These are phyloP conservation scores for Planiliza haematocheilus DNA, from an alignment of 2,113 vertebrate species.

Conservation along the genomic window DNA sequence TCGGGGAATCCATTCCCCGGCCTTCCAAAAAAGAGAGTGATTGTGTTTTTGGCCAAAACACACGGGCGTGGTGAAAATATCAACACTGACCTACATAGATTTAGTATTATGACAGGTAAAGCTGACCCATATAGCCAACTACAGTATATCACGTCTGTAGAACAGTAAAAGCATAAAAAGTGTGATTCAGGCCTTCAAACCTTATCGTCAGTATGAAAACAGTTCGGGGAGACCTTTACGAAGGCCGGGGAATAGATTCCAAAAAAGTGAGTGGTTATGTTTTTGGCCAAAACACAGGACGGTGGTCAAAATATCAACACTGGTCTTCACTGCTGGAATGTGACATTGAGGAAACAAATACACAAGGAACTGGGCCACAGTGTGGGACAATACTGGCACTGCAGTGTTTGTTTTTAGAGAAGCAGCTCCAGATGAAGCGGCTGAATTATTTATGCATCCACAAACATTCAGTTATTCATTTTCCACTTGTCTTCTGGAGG, in stretches of 20 bases:
- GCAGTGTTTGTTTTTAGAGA: slow-evolving; percentile 22
- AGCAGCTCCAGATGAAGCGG: neutral
- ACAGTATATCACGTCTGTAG: too few relatives aligned
- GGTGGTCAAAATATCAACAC: slow-evolving; percentile 57
- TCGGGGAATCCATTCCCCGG: too few relatives aligned
- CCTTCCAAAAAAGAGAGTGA: slow-evolving; percentile 11
- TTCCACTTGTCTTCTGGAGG: too few relatives aligned
- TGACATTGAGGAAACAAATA: slow-evolving; percentile 47
- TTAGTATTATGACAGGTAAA: too few relatives aligned
- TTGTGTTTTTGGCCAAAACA: slow-evolving; percentile 62
- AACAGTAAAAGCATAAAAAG: too few relatives aligned
- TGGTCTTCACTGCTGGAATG: slow-evolving; percentile 18
- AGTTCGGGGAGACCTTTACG: slow-evolving; percentile 10
- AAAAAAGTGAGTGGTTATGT: slow-evolving; percentile 33
- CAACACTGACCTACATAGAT: slow-evolving; percentile 2
- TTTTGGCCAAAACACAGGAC: slow-evolving; percentile 52
- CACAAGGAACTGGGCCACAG: neutral
- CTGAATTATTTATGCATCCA: neutral
- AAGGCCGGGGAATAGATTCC: slow-evolving; percentile 14
- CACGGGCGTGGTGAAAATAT: slow-evolving; percentile 54
- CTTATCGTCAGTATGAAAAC: slow-evolving; percentile 26
- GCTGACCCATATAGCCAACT: too few relatives aligned
- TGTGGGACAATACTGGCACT: too few relatives aligned
- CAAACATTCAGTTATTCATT: neutral
- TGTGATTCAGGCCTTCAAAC: too few relatives aligned